Percentiles rank a stretch among this genome's conserved stretches.
Evolutionary conservation across 2,797 vertebrate species (phyloP).

Genomic region (Hydrolagus colliei): DNA sequence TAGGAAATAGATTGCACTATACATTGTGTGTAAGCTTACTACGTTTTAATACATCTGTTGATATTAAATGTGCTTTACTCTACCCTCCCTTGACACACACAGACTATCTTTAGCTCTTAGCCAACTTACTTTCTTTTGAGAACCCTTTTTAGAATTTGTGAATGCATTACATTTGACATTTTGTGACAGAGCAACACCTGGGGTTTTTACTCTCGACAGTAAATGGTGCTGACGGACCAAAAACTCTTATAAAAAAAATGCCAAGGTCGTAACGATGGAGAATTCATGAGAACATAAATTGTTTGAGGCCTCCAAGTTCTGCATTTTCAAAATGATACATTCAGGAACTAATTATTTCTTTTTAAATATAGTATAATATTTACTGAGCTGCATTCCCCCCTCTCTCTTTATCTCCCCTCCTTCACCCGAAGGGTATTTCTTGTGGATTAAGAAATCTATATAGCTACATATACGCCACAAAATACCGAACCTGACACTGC

Average conservation of each 20-base stretch:
- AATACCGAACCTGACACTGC: not conserved
- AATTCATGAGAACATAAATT: not conserved
- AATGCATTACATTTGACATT: too few species aligned
- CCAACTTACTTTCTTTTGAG: too few species aligned
- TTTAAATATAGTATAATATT: too few species aligned
- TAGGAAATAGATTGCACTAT: too few species aligned
- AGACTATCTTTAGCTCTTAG: too few species aligned
- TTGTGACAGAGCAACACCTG: not conserved
- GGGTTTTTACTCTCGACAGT: not conserved
- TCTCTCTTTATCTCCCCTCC: not conserved
- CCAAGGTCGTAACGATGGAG: not conserved
- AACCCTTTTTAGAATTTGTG: too few species aligned
- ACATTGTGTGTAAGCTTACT: not conserved
- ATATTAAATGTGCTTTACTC: not conserved
- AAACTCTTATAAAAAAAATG: not conserved
- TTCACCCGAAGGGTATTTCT: not conserved
- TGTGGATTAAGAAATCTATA: not conserved
- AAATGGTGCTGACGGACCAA: not conserved
- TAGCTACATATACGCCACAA: not conserved
- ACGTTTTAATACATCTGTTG: not conserved
- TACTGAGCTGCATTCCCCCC: too few species aligned
- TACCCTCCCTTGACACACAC: not conserved
- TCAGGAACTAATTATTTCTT: not conserved
- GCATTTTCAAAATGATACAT: not conserved
- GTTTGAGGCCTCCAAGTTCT: not conserved